Conservation (phyloP, 2,797 vertebrate species). For the Tragopan temminckii region DNA sequence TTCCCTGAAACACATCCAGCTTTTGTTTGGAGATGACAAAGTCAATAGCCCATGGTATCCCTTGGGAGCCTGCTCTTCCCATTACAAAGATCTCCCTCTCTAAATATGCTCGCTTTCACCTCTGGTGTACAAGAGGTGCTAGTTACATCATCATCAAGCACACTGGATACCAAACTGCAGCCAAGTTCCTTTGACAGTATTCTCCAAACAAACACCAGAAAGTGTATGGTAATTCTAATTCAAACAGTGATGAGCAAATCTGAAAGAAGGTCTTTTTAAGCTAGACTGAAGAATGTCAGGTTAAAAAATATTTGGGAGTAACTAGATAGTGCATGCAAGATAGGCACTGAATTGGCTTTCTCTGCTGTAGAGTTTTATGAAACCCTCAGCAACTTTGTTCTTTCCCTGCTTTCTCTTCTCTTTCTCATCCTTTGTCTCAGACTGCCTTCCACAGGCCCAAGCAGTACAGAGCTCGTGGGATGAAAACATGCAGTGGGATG, state of each 20-base stretch:
- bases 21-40: background rate
- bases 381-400: background rate
- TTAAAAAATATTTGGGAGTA: background rate
- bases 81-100: background rate
- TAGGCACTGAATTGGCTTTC: background rate
- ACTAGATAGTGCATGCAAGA: background rate
- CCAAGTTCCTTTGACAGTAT: background rate
- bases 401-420: background rate
- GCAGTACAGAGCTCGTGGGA: background rate
- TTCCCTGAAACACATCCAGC: background rate
- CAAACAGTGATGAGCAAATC: background rate
- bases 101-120: background rate
- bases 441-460: background rate
- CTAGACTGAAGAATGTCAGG: background rate
- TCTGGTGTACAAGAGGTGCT: background rate
- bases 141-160: background rate
- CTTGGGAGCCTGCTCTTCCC: background rate
- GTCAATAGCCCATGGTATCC: background rate
- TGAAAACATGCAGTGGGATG: background rate
- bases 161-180: background rate
- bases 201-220: background rate
- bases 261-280: background rate
- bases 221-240: background rate
- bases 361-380: background rate
- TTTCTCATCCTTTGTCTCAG: background rate